These are phyloP conservation scores for Murina feae DNA, from an alignment of 2,113 vertebrate species.

Conservation along the genomic window DNA sequence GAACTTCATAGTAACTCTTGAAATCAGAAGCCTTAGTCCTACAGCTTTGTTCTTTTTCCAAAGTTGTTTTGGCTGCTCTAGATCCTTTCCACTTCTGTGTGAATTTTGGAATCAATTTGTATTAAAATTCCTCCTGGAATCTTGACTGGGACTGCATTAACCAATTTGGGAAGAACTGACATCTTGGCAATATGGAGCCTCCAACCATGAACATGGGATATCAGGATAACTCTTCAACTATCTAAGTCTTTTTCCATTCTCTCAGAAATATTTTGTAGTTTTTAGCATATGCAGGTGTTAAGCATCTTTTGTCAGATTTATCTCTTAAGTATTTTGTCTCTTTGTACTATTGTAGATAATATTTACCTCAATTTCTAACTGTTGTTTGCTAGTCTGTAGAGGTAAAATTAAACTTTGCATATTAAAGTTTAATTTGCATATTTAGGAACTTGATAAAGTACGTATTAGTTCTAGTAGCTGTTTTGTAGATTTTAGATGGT, in stretches of 20 bases:
- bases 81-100: not conserved
- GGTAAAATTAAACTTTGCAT: not conserved
- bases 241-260: conserved; percentile 19
- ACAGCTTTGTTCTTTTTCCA: not conserved
- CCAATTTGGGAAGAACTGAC: not conserved
- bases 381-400: not conserved
- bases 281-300: not conserved
- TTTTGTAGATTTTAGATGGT: not conserved
- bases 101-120: not conserved
- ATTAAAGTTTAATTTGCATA: not conserved
- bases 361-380: not conserved
- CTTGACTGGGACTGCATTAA: not conserved
- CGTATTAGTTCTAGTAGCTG: not conserved
- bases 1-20: not conserved
- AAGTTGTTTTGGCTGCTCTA: not conserved
- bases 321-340: not conserved
- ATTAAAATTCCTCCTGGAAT: not conserved
- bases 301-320: not conserved
- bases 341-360: not conserved
- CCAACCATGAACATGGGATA: not conserved
- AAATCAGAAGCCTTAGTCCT: not conserved
- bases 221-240: not conserved
- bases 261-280: not conserved
- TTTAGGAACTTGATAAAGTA: not conserved
- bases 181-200: not conserved